phyloP scores from a whole-genome alignment of 53 echinoderm and acorn worm genomes.

The Patiria pectinifera region DNA sequence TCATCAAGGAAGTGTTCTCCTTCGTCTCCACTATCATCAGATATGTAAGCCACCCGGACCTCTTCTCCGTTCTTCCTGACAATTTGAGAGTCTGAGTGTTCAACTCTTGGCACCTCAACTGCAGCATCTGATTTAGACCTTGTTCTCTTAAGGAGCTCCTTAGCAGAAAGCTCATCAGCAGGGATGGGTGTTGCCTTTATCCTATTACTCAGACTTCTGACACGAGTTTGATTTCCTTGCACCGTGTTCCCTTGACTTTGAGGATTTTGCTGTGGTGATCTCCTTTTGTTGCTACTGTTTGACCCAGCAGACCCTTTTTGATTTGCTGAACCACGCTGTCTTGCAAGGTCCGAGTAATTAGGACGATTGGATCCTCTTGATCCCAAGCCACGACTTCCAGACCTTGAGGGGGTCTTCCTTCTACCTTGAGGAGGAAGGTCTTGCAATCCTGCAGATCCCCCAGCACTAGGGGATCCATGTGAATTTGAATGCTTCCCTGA shows the following conservation, averaged over 20 bases:
- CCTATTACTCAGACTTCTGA: conserved; percentile 11
- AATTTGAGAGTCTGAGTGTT: conserved; percentile 37
- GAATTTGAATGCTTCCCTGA: not conserved
- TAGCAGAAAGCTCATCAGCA: conserved; percentile 51
- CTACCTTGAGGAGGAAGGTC: conserved; percentile 13
- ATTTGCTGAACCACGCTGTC: conserved; percentile 26
- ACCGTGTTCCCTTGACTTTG: not conserved
- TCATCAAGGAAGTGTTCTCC: conserved; percentile 97
- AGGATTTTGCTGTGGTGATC: not conserved
- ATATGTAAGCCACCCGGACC: conserved; percentile 90
- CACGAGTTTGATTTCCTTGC: not conserved
- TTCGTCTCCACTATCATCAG: conserved; percentile 96
- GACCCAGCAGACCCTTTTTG: conserved; percentile 33
- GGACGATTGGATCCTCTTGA: not conserved
- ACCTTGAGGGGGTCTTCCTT: not conserved
- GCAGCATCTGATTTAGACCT: conserved; percentile 8
- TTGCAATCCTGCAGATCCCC: not conserved
- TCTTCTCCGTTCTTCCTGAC: conserved; percentile 64
- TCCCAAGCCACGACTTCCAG: conserved; percentile 2
- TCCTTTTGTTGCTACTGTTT: not conserved
- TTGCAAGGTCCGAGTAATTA: conserved; percentile 16
- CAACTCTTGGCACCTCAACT: conserved; percentile 15
- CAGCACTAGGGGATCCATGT: not conserved
- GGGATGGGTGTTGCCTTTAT: conserved; percentile 44
- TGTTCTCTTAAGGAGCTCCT: conserved; percentile 29